Conservation (phyloP, 2,113 vertebrate species). For the Phasianus colchicus region DNA sequence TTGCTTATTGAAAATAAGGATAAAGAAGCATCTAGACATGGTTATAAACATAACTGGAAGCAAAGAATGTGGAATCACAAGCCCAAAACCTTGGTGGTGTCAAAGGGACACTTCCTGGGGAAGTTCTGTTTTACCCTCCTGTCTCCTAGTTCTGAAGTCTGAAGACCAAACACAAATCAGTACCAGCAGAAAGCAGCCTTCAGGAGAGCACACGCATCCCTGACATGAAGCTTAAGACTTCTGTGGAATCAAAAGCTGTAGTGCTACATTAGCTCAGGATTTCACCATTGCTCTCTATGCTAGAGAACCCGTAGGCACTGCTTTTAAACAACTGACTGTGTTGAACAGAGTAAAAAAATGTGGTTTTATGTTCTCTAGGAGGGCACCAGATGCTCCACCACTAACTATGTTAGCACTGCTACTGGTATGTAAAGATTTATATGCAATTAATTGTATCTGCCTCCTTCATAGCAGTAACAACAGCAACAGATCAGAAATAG, state of each 20-base stretch:
- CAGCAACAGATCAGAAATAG: neutral
- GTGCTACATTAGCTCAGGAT: neutral
- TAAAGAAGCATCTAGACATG: neutral
- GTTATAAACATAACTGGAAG: neutral
- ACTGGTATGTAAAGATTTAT: neutral
- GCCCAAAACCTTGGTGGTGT: neutral
- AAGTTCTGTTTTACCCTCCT: neutral
- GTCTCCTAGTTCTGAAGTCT: neutral
- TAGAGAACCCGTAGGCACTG: neutral
- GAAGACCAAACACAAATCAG: neutral
- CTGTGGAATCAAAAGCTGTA: neutral
- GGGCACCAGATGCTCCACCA: neutral
- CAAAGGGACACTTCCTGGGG: neutral
- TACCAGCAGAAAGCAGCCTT: neutral
- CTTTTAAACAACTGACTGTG: neutral
- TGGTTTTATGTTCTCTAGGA: neutral
- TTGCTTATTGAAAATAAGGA: neutral
- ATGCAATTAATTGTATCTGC: neutral
- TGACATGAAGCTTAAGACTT: neutral
- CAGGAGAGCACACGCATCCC: neutral
- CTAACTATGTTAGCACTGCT: neutral
- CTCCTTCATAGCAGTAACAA: neutral
- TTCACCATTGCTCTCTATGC: neutral
- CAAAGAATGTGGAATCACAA: neutral
- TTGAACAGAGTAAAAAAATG: neutral